phyloP scores from a whole-genome alignment of 2,888 invertebrate species.

The Eupithecia vulgata region DNA sequence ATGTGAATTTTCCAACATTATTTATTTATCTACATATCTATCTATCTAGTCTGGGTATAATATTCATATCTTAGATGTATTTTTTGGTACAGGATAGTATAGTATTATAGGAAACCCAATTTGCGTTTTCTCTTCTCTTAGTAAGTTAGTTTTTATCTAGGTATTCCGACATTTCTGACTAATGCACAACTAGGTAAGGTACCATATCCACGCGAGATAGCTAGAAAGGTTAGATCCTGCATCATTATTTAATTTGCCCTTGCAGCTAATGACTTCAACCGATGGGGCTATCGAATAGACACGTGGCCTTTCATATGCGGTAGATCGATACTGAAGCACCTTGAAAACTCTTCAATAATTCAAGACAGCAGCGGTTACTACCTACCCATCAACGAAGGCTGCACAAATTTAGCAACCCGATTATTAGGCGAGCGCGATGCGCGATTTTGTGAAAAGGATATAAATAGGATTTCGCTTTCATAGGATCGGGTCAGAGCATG shows the following conservation, averaged over 20 bases:
- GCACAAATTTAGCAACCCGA: not conserved
- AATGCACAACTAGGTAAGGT: not conserved
- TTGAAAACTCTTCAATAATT: slow-evolving; percentile 43
- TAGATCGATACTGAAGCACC: slow-evolving; percentile 38
- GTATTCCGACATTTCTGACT: not conserved
- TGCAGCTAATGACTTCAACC: slow-evolving; percentile 1
- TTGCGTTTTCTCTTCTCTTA: too few species aligned
- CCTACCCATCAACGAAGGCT: not conserved
- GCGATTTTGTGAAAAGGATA: too few species aligned
- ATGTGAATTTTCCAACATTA: too few species aligned
- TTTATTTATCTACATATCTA: too few species aligned
- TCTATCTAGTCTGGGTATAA: too few species aligned
- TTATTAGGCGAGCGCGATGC: not conserved
- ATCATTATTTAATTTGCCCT: slow-evolving; percentile 1
- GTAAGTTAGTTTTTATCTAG: not conserved
- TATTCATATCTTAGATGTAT: too few species aligned
- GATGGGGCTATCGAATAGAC: slow-evolving; percentile 3
- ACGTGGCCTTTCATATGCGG: slow-evolving; percentile 31
- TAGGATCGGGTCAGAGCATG: too few species aligned
- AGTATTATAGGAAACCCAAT: too few species aligned
- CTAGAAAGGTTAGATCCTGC: not conserved
- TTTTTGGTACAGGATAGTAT: too few species aligned
- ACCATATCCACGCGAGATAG: not conserved
- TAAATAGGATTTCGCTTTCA: too few species aligned
- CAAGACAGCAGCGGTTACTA: slow-evolving; percentile 25